Conservation (phyloP, 2,888 invertebrate genomes). For the Zygothrica quintamaculata region DNA sequence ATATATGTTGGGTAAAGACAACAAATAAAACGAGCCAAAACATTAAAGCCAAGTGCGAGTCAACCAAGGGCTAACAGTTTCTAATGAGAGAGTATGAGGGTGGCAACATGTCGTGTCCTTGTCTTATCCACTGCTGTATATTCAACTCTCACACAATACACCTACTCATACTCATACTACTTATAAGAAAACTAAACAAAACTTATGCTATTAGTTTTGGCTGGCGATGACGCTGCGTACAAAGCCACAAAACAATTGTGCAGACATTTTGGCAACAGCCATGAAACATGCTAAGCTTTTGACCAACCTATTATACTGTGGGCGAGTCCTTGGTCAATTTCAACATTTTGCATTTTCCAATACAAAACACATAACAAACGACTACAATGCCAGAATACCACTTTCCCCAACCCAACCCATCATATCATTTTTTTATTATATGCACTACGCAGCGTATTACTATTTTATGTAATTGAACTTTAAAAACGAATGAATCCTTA, state of each 20-base stretch:
- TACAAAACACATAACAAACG: constrained; percentile 1
- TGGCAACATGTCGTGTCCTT: constrained; percentile 47
- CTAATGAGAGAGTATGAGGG: constrained; percentile 33
- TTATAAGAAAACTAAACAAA: constrained; percentile 43
- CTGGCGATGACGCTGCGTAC: constrained; percentile 58
- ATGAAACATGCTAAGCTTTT: constrained; percentile 11
- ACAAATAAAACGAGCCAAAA: constrained; percentile 30
- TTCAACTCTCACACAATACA: not conserved
- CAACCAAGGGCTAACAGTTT: constrained; percentile 21
- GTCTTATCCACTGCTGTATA: not conserved
- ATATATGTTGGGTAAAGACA: constrained; percentile 28
- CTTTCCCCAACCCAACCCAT: too few relatives aligned
- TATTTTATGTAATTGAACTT: constrained; percentile 16
- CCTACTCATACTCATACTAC: constrained; percentile 9
- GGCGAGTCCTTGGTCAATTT: constrained; percentile 56
- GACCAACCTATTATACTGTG: constrained; percentile 15
- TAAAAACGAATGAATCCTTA: too few relatives aligned
- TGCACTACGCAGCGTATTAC: constrained; percentile 8
- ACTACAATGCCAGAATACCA: not conserved
- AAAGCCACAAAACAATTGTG: constrained; percentile 57
- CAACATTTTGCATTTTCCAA: constrained; percentile 12
- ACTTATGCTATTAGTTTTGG: constrained; percentile 70
- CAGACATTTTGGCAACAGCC: constrained; percentile 74
- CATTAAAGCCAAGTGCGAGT: constrained; percentile 35
- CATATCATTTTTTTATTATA: constrained; percentile 26